These are phyloP conservation scores for Otocyon megalotis DNA, from an alignment of 2,113 vertebrate genomes.

Conservation along the genomic window DNA sequence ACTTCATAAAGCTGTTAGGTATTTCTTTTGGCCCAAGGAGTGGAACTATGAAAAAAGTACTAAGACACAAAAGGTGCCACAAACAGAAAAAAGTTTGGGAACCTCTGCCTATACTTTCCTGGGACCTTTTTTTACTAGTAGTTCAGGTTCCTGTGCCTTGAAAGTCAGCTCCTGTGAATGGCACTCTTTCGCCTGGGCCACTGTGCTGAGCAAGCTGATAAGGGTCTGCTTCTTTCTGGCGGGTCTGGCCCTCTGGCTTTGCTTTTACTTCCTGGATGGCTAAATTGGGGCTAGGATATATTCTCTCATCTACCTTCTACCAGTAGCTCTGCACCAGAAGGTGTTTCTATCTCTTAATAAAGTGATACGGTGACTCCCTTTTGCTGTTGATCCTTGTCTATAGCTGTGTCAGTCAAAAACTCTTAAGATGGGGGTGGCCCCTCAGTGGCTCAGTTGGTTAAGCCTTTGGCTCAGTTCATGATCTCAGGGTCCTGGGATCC, in stretches of 20 bases:
- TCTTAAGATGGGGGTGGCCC: not conserved
- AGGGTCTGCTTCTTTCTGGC: not conserved
- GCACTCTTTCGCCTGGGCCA: not conserved
- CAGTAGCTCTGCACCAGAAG: not conserved
- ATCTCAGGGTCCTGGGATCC: too few relatives aligned
- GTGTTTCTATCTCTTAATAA: not conserved
- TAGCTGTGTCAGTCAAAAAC: not conserved
- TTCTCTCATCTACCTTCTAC: not conserved
- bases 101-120: not conserved
- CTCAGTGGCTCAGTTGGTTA: too few relatives aligned
- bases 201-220: not conserved
- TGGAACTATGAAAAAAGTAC: constrained; percentile 2
- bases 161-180: not conserved
- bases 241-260: not conserved
- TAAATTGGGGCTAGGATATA: not conserved
- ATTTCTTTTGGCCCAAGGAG: not conserved
- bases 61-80: not conserved
- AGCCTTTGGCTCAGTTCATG: too few relatives aligned
- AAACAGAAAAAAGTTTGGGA: not conserved
- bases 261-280: not conserved
- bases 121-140: not conserved
- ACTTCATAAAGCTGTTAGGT: not conserved
- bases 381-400: not conserved
- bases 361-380: not conserved
- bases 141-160: not conserved